Conservation (phyloP, 2,113 vertebrate genomes). For the Lagopus muta region DNA sequence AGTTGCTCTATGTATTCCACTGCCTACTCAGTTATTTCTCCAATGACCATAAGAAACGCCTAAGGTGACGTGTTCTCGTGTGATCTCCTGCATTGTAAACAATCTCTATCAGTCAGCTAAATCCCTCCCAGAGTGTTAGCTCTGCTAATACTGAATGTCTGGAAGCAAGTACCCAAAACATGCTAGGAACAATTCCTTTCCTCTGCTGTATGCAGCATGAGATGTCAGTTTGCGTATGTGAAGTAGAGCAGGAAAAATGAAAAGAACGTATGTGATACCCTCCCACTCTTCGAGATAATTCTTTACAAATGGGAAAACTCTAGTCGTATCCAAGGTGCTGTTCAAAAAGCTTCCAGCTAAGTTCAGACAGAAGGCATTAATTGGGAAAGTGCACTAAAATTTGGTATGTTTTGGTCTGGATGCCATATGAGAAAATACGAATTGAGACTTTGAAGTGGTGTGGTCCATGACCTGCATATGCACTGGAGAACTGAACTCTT, state of each 20-base stretch:
- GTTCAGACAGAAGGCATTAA: background rate
- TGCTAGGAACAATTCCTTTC: background rate
- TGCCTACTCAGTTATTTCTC: background rate
- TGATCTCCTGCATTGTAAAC: background rate
- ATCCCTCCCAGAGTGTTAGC: background rate
- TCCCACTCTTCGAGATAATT: background rate
- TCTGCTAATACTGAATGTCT: background rate
- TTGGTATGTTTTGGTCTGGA: background rate
- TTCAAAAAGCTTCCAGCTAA: background rate
- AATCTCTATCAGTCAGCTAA: background rate
- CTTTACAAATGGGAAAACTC: slow-evolving; percentile 15
- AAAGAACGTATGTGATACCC: background rate
- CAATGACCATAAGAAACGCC: background rate
- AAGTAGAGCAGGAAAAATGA: slow-evolving; percentile 1
- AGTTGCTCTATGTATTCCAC: background rate
- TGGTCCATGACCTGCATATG: background rate
- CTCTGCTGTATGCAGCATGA: background rate
- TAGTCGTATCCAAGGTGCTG: background rate
- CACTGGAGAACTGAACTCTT: background rate
- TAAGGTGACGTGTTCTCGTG: background rate
- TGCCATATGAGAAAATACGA: background rate
- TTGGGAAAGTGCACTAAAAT: background rate
- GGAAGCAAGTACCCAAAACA: background rate
- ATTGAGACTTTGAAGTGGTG: slow-evolving; percentile 29
- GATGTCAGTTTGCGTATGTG: background rate